phyloP scores from a whole-genome alignment of 2,113 vertebrate species.

The Ploceus nigricollis region DNA sequence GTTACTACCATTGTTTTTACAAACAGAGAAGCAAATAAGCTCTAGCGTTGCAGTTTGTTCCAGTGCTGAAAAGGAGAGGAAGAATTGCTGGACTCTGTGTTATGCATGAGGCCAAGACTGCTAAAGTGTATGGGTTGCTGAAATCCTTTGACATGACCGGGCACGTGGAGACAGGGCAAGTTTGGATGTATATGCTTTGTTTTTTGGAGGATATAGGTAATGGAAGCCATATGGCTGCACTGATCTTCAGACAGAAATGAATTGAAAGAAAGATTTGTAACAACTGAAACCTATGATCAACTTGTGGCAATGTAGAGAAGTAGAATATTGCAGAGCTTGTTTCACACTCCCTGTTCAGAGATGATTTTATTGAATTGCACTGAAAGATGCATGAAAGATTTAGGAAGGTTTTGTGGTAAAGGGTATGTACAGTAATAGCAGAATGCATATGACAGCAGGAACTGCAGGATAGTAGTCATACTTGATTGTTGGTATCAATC shows the following conservation, averaged over 20 bases:
- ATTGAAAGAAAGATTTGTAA: background rate
- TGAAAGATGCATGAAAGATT: background rate
- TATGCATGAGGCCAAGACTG: background rate
- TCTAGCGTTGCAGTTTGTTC: background rate
- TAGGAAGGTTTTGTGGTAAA: background rate
- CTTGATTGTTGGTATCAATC: background rate
- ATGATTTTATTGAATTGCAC: background rate
- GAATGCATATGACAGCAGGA: background rate
- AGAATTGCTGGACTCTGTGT: background rate
- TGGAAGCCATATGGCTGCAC: background rate
- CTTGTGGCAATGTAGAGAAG: background rate
- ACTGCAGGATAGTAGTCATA: background rate
- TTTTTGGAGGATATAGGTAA: background rate
- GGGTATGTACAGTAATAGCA: fast-evolving
- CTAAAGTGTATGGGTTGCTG: background rate
- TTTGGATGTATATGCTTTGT: background rate
- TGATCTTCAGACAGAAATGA: background rate
- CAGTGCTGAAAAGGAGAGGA: background rate
- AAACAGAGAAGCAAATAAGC: background rate
- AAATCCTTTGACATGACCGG: background rate
- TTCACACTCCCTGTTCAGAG: background rate
- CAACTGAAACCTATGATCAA: background rate
- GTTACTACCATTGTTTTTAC: background rate
- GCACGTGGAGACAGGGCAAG: fast-evolving
- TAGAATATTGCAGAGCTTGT: background rate